Evolutionary conservation across 1,140 invertebrate genomes (phyloP), one percentile per base, ranked within the genome.

Genomic region (Bombus pyrosoma): DNA sequence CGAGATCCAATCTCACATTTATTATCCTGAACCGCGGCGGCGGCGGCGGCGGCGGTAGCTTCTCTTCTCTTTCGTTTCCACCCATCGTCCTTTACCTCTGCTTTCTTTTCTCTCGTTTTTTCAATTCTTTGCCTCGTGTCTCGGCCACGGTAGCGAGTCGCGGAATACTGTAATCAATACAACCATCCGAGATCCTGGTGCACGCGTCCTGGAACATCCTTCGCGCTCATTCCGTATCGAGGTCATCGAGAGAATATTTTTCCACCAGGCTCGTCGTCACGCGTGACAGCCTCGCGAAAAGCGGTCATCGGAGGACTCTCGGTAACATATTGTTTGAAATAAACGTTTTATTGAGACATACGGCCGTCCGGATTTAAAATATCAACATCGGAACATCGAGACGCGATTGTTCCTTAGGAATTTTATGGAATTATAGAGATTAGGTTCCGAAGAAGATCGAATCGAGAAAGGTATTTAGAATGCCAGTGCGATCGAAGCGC

Each of bases 1-100:
- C 41, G 25, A 71, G 90, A 92, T 92, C 53, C 76, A 68, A 93
- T 93, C 92, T 92, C 85, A 83, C 91, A 89, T 93, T 92, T 92
- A 93, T 92, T 89, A 89, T 87, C 86, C 74, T 47, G 83, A n/a
- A 47, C 69, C 43, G 69, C 68, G 53, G n/a, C 47, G 62, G 47
- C 62, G 62, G 69, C 68, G 62, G 43, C 62, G 59, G 71, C 13
- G 43, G 76, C 43, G 39, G 47, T 18, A 59, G 41, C 57, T 41
- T 68, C 18, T 34, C 66, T 37, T 34, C 18, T 68, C 34, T 68
- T 68, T 37, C 34, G 32, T 37, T 37, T 37, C 66, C 66, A 68
- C 32, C 34, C 34, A 25, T 68, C 66, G 66, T 22, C 39, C 28
- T 37, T 62, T 75, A 4, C 43, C n/a, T 68, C 53, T 25, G 28